Conservation (phyloP, 2,888 invertebrate genomes). For the Cremastinae sp. region DNA sequence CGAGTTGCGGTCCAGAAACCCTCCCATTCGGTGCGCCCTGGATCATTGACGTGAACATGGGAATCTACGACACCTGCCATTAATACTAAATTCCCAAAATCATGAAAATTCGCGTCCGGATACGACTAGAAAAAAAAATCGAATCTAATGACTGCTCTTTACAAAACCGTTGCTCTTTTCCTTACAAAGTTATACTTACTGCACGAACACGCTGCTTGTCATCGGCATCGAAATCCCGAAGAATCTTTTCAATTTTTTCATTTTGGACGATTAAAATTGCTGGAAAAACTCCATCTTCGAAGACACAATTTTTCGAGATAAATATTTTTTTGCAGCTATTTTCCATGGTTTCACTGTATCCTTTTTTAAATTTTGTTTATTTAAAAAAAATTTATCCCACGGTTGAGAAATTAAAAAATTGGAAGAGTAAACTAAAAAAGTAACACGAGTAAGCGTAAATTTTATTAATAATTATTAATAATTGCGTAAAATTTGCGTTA, state of each 20-base stretch:
- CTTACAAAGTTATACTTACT: slow-evolving; percentile 51
- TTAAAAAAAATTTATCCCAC: too few species aligned
- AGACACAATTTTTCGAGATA: slow-evolving; percentile 65
- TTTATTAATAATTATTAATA: too few species aligned
- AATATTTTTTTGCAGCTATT: slow-evolving; percentile 29
- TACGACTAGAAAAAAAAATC: slow-evolving; percentile 54
- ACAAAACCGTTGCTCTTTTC: background rate
- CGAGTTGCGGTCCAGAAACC: slow-evolving; percentile 87
- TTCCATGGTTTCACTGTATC: slow-evolving; percentile 28
- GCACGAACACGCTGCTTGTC: slow-evolving; percentile 48
- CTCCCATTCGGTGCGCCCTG: slow-evolving; percentile 88
- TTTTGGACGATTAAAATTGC: slow-evolving; percentile 82
- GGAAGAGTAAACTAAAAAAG: too few species aligned
- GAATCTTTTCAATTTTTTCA: slow-evolving; percentile 83
- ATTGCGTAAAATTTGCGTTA: background rate
- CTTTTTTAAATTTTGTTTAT: slow-evolving; percentile 2
- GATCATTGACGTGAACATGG: slow-evolving; percentile 89
- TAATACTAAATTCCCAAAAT: slow-evolving; percentile 82
- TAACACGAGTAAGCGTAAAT: too few species aligned
- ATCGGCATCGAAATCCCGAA: slow-evolving; percentile 79
- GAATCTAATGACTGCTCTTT: background rate
- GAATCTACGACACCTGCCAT: slow-evolving; percentile 88
- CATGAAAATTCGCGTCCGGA: slow-evolving; percentile 66
- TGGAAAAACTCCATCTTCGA: slow-evolving; percentile 65
- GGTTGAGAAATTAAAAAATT: too few species aligned